Conservation (phyloP, 2,888 invertebrate species). For the Halictus ligatus region DNA sequence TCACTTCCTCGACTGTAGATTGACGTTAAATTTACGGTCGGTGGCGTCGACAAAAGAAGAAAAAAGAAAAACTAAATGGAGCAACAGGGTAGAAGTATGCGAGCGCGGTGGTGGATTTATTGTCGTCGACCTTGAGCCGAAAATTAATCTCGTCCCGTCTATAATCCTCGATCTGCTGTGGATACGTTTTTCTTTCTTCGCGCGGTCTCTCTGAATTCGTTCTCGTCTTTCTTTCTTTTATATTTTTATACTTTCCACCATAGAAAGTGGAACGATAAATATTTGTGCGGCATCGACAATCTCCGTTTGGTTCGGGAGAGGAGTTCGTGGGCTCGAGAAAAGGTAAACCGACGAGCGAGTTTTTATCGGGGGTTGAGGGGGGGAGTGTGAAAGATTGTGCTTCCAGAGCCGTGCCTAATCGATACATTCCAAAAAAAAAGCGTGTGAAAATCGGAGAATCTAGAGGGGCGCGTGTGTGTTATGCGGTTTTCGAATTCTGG, state of each 20-base stretch:
- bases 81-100: constrained; percentile 4
- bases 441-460: constrained; percentile 50
- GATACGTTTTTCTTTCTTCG: constrained; percentile 15
- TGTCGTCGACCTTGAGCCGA: background rate
- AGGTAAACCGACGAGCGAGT: constrained; percentile 26
- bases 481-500: constrained; percentile 67
- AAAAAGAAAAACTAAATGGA: background rate
- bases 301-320: background rate
- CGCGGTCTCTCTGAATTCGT: constrained; percentile 7
- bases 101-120: background rate
- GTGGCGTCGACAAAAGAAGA: background rate
- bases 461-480: constrained; percentile 55
- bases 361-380: constrained; percentile 36
- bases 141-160: background rate
- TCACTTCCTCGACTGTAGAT: background rate
- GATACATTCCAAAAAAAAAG: constrained; percentile 68
- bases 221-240: background rate
- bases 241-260: constrained; percentile 32
- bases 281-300: constrained; percentile 34
- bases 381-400: constrained; percentile 56
- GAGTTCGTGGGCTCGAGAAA: background rate
- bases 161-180: constrained; percentile 21
- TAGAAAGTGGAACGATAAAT: constrained; percentile 25
- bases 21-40: background rate
- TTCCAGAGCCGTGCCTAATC: constrained; percentile 63